These are phyloP conservation scores for Cydia strobilella DNA, from an alignment of 1,140 invertebrate species.

Conservation along the genomic window DNA sequence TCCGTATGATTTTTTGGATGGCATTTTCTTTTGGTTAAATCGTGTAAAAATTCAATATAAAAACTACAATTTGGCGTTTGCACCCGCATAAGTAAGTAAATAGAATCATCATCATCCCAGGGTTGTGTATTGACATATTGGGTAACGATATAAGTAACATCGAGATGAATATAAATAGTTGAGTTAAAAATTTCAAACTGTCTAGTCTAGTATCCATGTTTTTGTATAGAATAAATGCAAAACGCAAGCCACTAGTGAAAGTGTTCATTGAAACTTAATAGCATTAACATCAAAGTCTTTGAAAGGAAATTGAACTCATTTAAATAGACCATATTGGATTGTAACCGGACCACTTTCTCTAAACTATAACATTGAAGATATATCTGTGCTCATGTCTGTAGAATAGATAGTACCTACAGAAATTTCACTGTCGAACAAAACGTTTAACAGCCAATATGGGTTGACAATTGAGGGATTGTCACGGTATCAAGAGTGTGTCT, in stretches of 20 bases:
- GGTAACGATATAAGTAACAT: no score
- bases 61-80: no score
- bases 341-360: not conserved
- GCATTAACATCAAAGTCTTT: not conserved
- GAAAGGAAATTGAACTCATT: slow-evolving; percentile 1
- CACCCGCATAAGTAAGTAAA: no score
- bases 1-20: no score
- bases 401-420: not conserved
- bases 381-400: slow-evolving; percentile 2
- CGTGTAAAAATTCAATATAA: no score
- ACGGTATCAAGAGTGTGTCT: not conserved
- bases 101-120: no score
- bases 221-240: not conserved
- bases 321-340: not conserved
- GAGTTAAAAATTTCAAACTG: not conserved
- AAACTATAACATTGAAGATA: not conserved
- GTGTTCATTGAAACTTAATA: not conserved
- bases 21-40: no score
- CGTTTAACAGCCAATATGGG: not conserved
- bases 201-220: not conserved
- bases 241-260: not conserved
- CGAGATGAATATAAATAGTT: no score
- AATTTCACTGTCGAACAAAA: not conserved
- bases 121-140: no score
- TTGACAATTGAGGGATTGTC: not conserved